Percentiles rank a stretch among this genome's conserved stretches.
These are phyloP conservation scores for Zaprionus camerounensis DNA, from an alignment of 1,140 invertebrate genomes.

Conservation along the genomic window DNA sequence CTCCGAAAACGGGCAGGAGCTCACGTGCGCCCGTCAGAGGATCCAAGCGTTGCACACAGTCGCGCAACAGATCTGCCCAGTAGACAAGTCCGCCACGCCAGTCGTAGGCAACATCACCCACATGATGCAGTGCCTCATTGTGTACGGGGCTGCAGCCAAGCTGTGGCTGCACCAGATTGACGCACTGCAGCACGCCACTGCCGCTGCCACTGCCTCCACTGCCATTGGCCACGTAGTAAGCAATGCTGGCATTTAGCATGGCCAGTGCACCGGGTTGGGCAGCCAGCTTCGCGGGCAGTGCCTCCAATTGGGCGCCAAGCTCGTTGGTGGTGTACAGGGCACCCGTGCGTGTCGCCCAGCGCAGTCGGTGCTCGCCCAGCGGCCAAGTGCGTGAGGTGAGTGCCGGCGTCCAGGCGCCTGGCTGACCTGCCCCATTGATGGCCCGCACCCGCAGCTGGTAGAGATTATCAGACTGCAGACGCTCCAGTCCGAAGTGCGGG, in stretches of 20 bases:
- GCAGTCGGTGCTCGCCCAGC: constrained; percentile 71
- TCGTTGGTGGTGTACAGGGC: constrained; percentile 89
- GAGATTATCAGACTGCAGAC: constrained; percentile 89
- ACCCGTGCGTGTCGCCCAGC: constrained; percentile 90
- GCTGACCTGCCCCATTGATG: constrained; percentile 87
- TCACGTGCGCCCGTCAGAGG: constrained; percentile 54
- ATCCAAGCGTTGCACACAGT: constrained; percentile 65
- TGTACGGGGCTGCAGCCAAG: constrained; percentile 25
- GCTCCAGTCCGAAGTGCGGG: constrained; percentile 87
- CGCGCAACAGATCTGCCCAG: constrained; percentile 87
- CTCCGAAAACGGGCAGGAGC: constrained; percentile 68
- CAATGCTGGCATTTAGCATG: constrained; percentile 62
- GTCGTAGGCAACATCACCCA: constrained; percentile 92
- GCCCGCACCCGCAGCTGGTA: constrained; percentile 89
- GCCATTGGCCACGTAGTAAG: constrained; percentile 50
- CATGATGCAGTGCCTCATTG: constrained; percentile 68
- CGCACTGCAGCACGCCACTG: constrained; percentile 42
- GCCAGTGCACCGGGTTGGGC: constrained; percentile 32
- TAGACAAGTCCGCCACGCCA: constrained; percentile 95
- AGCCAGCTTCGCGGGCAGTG: constrained; percentile 2
- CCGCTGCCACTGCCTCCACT: constrained; percentile 6
- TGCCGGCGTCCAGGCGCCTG: constrained; percentile 93
- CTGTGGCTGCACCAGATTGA: constrained; percentile 59
- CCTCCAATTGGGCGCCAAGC: constrained; percentile 85
- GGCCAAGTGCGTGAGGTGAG: constrained; percentile 89